A percentile compares a stretch with the other conserved stretches of the same genome.
Evolutionary conservation across 2,888 invertebrate species (phyloP).

Genomic region (Scaptomyza parva): DNA sequence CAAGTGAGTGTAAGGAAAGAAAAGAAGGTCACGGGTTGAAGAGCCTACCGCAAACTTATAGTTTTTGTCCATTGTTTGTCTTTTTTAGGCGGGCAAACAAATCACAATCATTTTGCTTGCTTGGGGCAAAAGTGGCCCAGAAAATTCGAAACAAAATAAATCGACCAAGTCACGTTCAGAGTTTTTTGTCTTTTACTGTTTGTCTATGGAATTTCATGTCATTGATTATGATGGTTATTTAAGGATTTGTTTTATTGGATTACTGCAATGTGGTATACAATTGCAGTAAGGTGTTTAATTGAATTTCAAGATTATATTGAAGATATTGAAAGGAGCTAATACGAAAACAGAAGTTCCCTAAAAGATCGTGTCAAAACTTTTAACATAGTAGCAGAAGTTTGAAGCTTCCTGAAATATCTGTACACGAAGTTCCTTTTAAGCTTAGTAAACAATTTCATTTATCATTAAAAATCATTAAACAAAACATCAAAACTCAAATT

Average conservation of each 20-base stretch:
- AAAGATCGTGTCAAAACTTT: too few relatives aligned
- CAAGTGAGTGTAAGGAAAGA: too few relatives aligned
- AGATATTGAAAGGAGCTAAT: too few relatives aligned
- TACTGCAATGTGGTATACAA: constrained; percentile 11
- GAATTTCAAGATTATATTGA: neutral
- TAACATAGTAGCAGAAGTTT: too few relatives aligned
- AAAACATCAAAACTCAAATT: constrained; percentile 12
- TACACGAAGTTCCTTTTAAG: too few relatives aligned
- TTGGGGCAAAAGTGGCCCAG: constrained; percentile 59
- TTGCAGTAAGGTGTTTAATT: neutral
- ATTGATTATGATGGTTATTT: constrained; percentile 29
- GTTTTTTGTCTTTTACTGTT: neutral
- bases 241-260: constrained; percentile 52
- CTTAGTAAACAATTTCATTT: too few relatives aligned
- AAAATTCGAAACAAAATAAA: constrained; percentile 70
- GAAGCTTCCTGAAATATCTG: too few relatives aligned
- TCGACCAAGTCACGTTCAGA: constrained; percentile 32
- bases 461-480: too few relatives aligned
- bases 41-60: constrained; percentile 71
- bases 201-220: constrained; percentile 18
- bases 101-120: constrained; percentile 36
- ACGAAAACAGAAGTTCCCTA: too few relatives aligned
- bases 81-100: constrained; percentile 62
- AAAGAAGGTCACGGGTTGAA: constrained; percentile 67
- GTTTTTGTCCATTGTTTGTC: constrained; percentile 56